Evolutionary conservation across 2,113 vertebrate genomes (phyloP).

Genomic region (Spilogale gracilis): DNA sequence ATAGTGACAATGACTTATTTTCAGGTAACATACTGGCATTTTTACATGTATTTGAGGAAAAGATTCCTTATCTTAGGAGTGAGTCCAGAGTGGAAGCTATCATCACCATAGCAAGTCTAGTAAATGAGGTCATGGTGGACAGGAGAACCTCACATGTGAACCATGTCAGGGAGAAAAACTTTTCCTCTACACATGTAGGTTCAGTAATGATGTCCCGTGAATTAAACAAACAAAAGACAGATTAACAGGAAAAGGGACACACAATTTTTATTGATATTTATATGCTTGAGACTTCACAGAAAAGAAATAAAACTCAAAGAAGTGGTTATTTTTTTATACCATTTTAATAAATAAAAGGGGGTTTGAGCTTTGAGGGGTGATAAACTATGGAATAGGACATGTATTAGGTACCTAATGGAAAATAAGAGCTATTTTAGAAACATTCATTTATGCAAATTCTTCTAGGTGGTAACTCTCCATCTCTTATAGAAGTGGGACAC

Average conservation of each 20-base stretch:
- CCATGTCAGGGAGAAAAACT: neutral
- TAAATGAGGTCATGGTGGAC: neutral
- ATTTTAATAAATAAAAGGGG: neutral
- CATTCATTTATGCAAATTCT: neutral
- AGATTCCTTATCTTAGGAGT: neutral
- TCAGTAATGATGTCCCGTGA: neutral
- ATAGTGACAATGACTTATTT: neutral
- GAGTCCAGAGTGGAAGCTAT: neutral
- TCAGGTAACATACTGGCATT: neutral
- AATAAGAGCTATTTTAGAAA: neutral
- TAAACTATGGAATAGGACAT: neutral
- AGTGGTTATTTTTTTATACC: neutral
- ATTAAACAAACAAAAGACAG: neutral
- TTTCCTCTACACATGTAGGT: neutral
- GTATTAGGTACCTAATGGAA: neutral
- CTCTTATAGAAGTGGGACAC: neutral
- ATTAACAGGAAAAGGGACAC: neutral
- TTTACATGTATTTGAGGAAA: conserved; percentile 9
- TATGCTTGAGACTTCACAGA: neutral
- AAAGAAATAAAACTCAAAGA: neutral
- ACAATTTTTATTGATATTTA: neutral
- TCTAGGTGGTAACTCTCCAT: neutral
- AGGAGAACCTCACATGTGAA: neutral
- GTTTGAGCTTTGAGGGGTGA: neutral
- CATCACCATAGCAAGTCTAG: neutral